Conservation (phyloP, 1,140 invertebrate species). For the Stenopsyche tienmushanensis region DNA sequence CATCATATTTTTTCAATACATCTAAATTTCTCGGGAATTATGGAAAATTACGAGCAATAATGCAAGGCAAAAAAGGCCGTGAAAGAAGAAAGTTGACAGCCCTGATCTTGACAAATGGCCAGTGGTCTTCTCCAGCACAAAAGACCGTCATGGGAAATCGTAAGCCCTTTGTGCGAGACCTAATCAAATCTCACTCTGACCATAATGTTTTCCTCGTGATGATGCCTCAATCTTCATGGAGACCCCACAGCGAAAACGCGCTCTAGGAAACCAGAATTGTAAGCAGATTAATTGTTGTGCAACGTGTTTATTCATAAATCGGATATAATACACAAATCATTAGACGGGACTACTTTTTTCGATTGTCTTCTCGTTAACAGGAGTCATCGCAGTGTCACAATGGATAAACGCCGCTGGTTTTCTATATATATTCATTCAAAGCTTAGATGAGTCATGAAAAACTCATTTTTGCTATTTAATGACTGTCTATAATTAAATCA, state of each 20-base stretch:
- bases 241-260: background rate
- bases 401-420: too few species aligned
- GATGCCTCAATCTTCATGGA: background rate
- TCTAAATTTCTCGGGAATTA: too few species aligned
- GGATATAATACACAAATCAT: background rate
- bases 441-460: too few species aligned
- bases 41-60: too few species aligned
- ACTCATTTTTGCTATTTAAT: too few species aligned
- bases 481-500: too few species aligned
- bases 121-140: background rate
- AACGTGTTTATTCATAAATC: background rate
- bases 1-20: too few species aligned
- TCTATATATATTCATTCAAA: too few species aligned
- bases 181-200: constrained; percentile 5
- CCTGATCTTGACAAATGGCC: constrained; percentile 11
- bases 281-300: background rate
- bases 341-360: background rate
- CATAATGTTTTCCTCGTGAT: constrained; percentile 10
- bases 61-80: too few species aligned
- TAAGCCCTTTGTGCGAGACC: background rate
- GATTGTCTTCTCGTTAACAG: background rate
- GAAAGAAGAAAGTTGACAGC: background rate
- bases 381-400: background rate
- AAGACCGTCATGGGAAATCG: constrained; percentile 3
- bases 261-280: background rate